Percentiles rank a stretch among this genome's conserved stretches.
Evolutionary conservation across 2,113 vertebrate species (phyloP).

Genomic region (Lophius piscatorius): DNA sequence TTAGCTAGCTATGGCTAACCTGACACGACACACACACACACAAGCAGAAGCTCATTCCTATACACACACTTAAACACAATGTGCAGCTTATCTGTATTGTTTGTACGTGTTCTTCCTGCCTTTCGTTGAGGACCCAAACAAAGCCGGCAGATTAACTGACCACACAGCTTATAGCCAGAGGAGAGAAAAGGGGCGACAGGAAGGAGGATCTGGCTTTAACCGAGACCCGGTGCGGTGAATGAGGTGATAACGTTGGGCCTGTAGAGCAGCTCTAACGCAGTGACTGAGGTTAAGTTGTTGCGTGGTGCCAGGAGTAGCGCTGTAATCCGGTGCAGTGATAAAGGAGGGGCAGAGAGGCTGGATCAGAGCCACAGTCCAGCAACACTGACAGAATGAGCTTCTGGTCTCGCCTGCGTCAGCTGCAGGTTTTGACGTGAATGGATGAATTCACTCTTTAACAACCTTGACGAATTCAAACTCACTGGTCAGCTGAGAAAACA

Average conservation of each 20-base stretch:
- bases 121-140: constrained; percentile 25
- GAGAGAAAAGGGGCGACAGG: constrained; percentile 8
- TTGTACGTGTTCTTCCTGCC: constrained; percentile 38
- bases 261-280: constrained; percentile 37
- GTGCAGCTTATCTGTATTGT: constrained; percentile 5
- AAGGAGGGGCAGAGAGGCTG: constrained; percentile 1
- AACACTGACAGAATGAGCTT: constrained; percentile 2
- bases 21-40: constrained; percentile 35
- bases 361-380: constrained; percentile 8
- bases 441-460: background rate
- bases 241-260: constrained; percentile 31
- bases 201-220: constrained; percentile 41
- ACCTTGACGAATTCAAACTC: background rate
- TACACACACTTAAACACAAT: constrained; percentile 21
- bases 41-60: background rate
- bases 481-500: background rate
- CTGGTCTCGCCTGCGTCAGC: background rate
- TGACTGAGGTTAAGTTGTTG: constrained; percentile 19
- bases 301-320: constrained; percentile 23
- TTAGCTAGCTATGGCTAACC: too few relatives aligned
- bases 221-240: constrained; percentile 1
- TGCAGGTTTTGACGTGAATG: constrained; percentile 1
- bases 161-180: constrained; percentile 41
- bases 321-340: constrained; percentile 20
- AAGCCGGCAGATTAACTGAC: constrained; percentile 45